Base-by-base conservation (phyloP, 2,113 vertebrate species). In the Antidorcas marsupialis region DNA sequence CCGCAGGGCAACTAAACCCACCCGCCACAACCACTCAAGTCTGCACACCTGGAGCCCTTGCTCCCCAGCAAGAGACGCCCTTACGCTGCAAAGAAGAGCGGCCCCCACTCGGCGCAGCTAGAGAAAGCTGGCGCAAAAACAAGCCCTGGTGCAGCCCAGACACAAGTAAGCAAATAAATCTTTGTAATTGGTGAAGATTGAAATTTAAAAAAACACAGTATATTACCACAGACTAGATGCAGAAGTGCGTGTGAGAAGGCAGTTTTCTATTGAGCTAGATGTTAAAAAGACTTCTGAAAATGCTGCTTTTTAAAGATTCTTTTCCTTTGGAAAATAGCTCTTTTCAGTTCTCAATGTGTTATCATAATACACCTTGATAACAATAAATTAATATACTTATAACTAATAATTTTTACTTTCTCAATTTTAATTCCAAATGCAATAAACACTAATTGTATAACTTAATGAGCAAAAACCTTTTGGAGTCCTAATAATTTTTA, bases 31-130 rank as follows among this genome's bases (percentile, higher is more conserved):
- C 23, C 13, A 7, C 67, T 43, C 21, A 36, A 0, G 23, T 15
- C 39, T 2, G 39, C 36, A 7, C 36, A 7, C 12, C 2, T 3
- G 14, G 23, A 25, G 21, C 71, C 71, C 23, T 3, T 4, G 12
- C 71, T 25, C 11, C 39, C 39, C 12, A 76, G 12, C 39, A 27
- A 7, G 71, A 76, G 39, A 15, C 2, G 71, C 3, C 71, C 39
- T 15, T 1, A 7, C 3, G 3, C 71, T 1, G 3, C 23, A 1
- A 2, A 27, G 12, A 27, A 14, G 71, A 1, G 23, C 3, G 6
- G 39, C 36, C 71, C 36, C n/a, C 67, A 13, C 71, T 25, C 11
- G 3, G 36, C 11, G 3, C 71, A 25, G 71, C 64, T 5, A 5
- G 67, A 39, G 67, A 23, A 7, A 71, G n/a, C n/a, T 39, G 67